Evolutionary conservation across 2,888 invertebrate genomes (phyloP).

Genomic region (Eumerus sabulonum): DNA sequence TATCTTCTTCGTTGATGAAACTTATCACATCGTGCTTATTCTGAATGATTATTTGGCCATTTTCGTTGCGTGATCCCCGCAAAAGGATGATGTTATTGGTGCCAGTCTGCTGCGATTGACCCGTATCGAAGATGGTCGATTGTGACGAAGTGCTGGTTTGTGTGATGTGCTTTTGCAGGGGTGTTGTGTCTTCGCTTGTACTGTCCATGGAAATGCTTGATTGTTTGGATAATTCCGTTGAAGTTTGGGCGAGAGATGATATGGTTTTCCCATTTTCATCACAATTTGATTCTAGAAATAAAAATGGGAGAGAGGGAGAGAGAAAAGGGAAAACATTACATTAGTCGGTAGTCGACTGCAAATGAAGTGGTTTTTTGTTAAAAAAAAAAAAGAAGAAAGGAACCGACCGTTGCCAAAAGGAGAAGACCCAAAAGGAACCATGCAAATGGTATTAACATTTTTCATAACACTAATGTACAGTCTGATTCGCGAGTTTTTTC

Average conservation of each 20-base stretch:
- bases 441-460: constrained; percentile 54
- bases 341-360: too few species aligned
- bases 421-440: constrained; percentile 4
- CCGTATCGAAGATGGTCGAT: constrained; percentile 69
- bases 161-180: constrained; percentile 65
- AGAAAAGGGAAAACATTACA: constrained; percentile 11
- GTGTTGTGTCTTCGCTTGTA: constrained; percentile 37
- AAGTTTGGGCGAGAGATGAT: constrained; percentile 42
- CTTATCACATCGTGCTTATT: constrained; percentile 79
- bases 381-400: constrained; percentile 1
- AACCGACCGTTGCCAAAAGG: constrained; percentile 2
- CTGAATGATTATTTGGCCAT: constrained; percentile 79
- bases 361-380: too few species aligned
- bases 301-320: too few species aligned
- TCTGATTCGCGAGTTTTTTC: constrained; percentile 38
- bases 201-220: constrained; percentile 57
- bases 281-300: constrained; percentile 70
- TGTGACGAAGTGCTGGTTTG: constrained; percentile 53
- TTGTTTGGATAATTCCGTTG: constrained; percentile 53
- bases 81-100: constrained; percentile 77
- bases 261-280: constrained; percentile 68
- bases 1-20: constrained; percentile 75
- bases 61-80: constrained; percentile 79
- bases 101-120: constrained; percentile 70
- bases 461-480: constrained; percentile 68